phyloP scores from a whole-genome alignment of 2,797 vertebrate species.

The Gephyroberyx darwinii region DNA sequence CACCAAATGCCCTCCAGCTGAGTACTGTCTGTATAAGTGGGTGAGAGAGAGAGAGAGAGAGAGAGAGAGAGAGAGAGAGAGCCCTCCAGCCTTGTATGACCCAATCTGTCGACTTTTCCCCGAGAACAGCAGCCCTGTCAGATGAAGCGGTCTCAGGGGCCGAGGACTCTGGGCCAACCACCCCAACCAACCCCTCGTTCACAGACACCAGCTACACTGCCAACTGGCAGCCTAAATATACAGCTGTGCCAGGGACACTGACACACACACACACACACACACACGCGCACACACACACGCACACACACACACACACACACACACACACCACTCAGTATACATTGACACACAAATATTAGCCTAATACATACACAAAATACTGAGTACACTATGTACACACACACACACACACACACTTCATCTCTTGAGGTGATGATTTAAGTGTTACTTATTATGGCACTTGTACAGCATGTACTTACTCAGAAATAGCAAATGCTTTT shows the following conservation, averaged over 20 bases:
- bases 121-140: slow-evolving; percentile 20
- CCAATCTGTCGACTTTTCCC: slow-evolving; percentile 31
- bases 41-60: neutral
- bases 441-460: slow-evolving; percentile 21
- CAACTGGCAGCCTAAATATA: slow-evolving; percentile 62
- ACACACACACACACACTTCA: slow-evolving; percentile 7
- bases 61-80: neutral
- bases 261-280: slow-evolving; percentile 8
- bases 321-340: slow-evolving; percentile 11
- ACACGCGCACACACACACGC: neutral
- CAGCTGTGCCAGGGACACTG: slow-evolving; percentile 64
- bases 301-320: slow-evolving; percentile 18
- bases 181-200: slow-evolving; percentile 33
- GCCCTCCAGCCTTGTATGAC: neutral
- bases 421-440: slow-evolving; percentile 18
- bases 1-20: neutral
- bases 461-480: slow-evolving; percentile 5
- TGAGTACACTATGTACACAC: slow-evolving; percentile 18
- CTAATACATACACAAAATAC: slow-evolving; percentile 3
- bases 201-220: slow-evolving; percentile 51
- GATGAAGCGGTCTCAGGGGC: slow-evolving; percentile 15
- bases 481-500: slow-evolving; percentile 16
- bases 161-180: slow-evolving; percentile 14
- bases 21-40: neutral
- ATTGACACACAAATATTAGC: slow-evolving; percentile 9